Evolutionary conservation across 2,113 vertebrate species (phyloP).

Genomic region (Aleadryas rufinucha): DNA sequence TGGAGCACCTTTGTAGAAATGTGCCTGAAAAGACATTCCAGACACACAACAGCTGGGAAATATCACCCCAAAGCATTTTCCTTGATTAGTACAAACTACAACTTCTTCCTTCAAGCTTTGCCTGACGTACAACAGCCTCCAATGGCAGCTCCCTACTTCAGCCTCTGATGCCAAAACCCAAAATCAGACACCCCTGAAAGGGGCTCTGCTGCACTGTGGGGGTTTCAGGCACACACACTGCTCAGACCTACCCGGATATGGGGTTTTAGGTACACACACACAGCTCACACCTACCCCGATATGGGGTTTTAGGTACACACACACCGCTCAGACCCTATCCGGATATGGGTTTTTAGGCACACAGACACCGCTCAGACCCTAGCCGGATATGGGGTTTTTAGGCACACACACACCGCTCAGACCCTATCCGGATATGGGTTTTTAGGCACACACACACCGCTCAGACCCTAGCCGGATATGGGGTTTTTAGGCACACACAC

Average conservation of each 20-base stretch:
- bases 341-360: not conserved
- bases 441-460: rapidly evolving
- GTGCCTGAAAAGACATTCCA: not conserved
- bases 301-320: too few relatives aligned
- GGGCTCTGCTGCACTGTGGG: rapidly evolving
- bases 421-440: not conserved
- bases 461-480: not conserved
- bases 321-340: not conserved
- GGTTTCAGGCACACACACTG: not conserved
- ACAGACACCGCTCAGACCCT: rapidly evolving
- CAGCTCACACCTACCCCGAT: rapidly evolving
- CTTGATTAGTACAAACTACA: rapidly evolving
- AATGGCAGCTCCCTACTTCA: not conserved
- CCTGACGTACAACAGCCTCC: rapidly evolving
- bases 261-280: not conserved
- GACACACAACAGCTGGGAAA: not conserved
- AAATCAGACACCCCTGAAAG: rapidly evolving
- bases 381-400: too few relatives aligned
- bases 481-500: too few relatives aligned
- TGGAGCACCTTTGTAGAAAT: not conserved
- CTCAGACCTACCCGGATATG: not conserved
- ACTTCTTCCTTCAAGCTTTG: not conserved
- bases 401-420: not conserved
- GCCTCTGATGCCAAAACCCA: not conserved
- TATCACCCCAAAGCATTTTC: not conserved